Evolutionary conservation across 1,140 invertebrate species (phyloP).

Genomic region (Drosophila simulans): DNA sequence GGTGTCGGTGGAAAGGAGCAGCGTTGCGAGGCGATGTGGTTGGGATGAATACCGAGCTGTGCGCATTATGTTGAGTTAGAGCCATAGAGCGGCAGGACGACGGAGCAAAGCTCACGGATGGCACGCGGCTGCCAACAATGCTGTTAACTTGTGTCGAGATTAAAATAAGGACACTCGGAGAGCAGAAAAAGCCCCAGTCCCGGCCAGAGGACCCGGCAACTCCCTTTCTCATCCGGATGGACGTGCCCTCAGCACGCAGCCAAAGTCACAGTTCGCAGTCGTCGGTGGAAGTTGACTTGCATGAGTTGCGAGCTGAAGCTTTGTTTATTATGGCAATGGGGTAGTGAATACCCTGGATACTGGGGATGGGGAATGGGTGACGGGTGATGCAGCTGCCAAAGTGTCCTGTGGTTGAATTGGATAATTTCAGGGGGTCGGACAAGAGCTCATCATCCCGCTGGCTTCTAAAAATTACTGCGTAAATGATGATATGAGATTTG

Average conservation of each 20-base stretch:
- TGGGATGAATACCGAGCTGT: conserved; percentile 12
- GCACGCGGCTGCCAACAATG: conserved; percentile 76
- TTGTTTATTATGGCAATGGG: conserved; percentile 63
- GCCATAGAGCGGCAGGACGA: background rate
- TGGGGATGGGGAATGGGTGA: background rate
- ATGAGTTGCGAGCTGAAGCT: conserved; percentile 76
- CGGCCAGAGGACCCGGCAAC: background rate
- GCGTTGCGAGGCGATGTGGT: conserved; percentile 30
- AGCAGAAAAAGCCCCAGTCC: conserved; percentile 52
- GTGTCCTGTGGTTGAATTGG: conserved; percentile 27
- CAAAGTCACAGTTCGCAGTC: background rate
- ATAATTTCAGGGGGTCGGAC: background rate
- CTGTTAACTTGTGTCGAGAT: conserved; percentile 81
- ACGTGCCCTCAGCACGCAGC: conserved; percentile 38
- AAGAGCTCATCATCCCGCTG: conserved; percentile 46
- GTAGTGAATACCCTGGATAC: conserved; percentile 9
- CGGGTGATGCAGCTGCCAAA: conserved; percentile 36
- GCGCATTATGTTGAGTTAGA: conserved; percentile 63
- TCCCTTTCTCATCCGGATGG: conserved; percentile 21
- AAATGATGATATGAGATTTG: conserved; percentile 83
- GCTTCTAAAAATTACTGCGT: conserved; percentile 79
- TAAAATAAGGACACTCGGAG: conserved; percentile 78
- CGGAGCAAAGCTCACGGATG: conserved; percentile 59
- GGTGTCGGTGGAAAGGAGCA: conserved; percentile 8
- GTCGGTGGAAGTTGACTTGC: conserved; percentile 57